phyloP scores from a whole-genome alignment of 2,888 invertebrate genomes.

The Sussaba pulchella region DNA sequence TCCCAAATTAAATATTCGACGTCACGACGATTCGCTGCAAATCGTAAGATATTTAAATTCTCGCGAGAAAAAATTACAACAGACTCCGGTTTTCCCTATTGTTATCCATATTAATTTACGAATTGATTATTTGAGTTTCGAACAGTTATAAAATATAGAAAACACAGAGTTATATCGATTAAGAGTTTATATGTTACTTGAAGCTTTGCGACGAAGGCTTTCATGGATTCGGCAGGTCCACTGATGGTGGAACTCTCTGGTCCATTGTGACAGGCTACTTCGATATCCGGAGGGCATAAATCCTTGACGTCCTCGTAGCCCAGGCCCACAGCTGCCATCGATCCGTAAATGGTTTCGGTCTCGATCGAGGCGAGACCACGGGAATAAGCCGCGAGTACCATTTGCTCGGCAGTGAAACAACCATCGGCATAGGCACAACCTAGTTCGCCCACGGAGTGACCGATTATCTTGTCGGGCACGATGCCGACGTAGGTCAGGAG shows the following conservation, averaged over 20 bases:
- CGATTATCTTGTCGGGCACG: conserved; percentile 90
- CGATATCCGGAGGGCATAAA: conserved; percentile 91
- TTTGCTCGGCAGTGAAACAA: conserved; percentile 86
- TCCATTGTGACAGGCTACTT: conserved; percentile 95
- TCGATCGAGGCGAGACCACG: conserved; percentile 79
- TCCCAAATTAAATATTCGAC: too few relatives aligned
- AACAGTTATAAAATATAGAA: too few relatives aligned
- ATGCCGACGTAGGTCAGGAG: conserved; percentile 87
- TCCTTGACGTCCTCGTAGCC: conserved; percentile 87
- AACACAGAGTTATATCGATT: background rate
- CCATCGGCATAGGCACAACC: conserved; percentile 98
- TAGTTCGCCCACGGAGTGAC: conserved; percentile 97
- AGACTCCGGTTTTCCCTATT: too few relatives aligned
- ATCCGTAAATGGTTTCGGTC: conserved; percentile 87
- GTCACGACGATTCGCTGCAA: too few relatives aligned
- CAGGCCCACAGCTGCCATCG: conserved; percentile 95
- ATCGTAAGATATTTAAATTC: too few relatives aligned
- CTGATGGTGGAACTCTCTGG: conserved; percentile 95
- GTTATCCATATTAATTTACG: too few relatives aligned
- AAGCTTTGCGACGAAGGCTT: conserved; percentile 88
- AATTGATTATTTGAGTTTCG: too few relatives aligned
- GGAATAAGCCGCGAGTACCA: conserved; percentile 78
- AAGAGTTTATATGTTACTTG: conserved; percentile 73
- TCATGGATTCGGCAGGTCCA: conserved; percentile 91
- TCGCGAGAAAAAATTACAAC: too few relatives aligned